phyloP scores from a whole-genome alignment of 2,113 vertebrate genomes.

The Ornithorhynchus anatinus region DNA sequence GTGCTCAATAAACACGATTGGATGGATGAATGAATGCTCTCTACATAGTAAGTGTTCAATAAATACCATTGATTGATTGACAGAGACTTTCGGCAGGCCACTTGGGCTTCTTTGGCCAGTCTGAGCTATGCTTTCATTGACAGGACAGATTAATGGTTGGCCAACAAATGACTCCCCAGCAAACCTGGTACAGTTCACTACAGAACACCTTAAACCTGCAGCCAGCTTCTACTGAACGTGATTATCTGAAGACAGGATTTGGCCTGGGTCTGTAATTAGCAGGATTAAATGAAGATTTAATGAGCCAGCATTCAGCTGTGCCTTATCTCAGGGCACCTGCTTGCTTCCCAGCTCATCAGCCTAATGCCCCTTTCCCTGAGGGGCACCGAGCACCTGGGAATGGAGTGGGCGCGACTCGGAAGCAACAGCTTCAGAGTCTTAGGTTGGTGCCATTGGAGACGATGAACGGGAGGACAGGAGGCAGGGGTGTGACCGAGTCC shows the following conservation, averaged over 20 bases:
- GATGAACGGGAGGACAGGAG: not conserved
- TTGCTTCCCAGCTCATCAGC: conserved; percentile 1
- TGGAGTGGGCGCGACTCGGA: not conserved
- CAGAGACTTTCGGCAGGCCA: too few relatives aligned
- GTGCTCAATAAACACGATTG: too few relatives aligned
- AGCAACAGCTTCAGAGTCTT: not conserved
- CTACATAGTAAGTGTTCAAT: too few relatives aligned
- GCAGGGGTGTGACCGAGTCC: not conserved
- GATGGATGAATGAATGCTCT: too few relatives aligned
- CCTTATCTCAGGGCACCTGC: conserved; percentile 30
- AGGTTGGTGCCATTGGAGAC: not conserved
- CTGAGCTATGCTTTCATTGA: not conserved
- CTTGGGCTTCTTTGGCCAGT: not conserved
- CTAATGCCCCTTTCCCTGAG: not conserved
- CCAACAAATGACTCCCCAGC: conserved; percentile 20
- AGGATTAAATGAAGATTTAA: conserved; percentile 38
- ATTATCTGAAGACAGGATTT: conserved; percentile 22
- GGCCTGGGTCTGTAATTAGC: not conserved
- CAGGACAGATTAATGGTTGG: conserved; percentile 25
- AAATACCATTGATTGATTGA: too few relatives aligned
- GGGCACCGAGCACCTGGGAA: not conserved
- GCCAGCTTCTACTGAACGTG: conserved; percentile 25
- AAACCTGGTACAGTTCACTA: conserved; percentile 11
- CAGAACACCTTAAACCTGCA: not conserved
- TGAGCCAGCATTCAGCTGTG: conserved; percentile 29